Evolutionary conservation across 2,888 invertebrate genomes (phyloP), one percentile per base, ranked within the genome.

Genomic region (Anoncus sp.): DNA sequence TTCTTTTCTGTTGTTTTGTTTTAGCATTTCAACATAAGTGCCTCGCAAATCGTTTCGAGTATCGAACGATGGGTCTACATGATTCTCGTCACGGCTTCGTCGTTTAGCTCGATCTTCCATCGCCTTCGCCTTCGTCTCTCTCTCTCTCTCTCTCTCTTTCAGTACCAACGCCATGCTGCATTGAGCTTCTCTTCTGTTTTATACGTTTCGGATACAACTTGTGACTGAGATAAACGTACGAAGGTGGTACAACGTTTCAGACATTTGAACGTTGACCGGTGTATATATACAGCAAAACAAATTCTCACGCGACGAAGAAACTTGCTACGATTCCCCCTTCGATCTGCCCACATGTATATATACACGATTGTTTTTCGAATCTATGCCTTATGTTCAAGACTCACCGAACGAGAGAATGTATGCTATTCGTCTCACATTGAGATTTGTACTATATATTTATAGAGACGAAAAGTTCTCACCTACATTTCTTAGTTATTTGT

Each of bases 21-120:
- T 45, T 24, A 45, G 18, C 27, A 27, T 31, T 62, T 45, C 45
- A 45, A 40, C 69, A 10, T 79, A 73, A 82, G 66, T 73, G 70
- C 53, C 70, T 66, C 47, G 71, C 67, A 67, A 79, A 73, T 79
- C 60, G 80, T 71, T 67, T 62, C 18, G 45, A 62, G 62, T 62
- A 62, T 45, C 62, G 62, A 45, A 24, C 16, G 45, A 31, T 31
- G 51, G 51, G 40, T 45, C 45, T 27, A 27, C 27, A 27, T 24
- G 60, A 43, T 35, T 60, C 65, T 55, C 49, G 57, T 51, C 74
- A 55, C 27, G 40, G 43, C 24, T n/a, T 35, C 27, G 67, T 60
- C 51, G 49, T 57, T 67, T 49, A 20, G 55, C 53, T 71, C n/a
- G n/a, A n/a, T n/a, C n/a, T n/a, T n/a, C 40, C 73, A 40, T 43